Evolutionary conservation across 1,140 invertebrate genomes (phyloP), one percentile per base, ranked within the genome.

Genomic region (Cherax destructor): DNA sequence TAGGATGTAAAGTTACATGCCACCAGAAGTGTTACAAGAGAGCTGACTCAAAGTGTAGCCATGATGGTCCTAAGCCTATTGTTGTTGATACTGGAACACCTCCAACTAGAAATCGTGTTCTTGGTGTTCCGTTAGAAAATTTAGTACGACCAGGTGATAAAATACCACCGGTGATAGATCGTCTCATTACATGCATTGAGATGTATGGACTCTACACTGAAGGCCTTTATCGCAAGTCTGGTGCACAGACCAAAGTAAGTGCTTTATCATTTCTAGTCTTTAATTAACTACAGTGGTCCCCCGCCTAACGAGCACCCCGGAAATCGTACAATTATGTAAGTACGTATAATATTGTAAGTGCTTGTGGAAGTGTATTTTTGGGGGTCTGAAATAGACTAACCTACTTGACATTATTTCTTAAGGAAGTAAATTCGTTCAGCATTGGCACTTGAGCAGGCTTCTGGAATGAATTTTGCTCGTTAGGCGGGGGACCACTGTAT

Each of bases 11-110:
- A 94, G 95, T 99, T 81, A 98, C 98, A 1, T 98, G 98, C 94
- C 98, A 99, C 94, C 98, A 98, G 94, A 99, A 99, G 94, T 99
- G 98, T 95, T 97, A 97, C 93, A 95, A 95, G 83, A 97, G 97
- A 94, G 95, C 96, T 16, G 92, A 92, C 13, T 49, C 41, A 6
- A 80, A 88, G 11, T 92, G 93, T 83, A 89, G 96, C 30, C 83
- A 92, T 78, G 77, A 92, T 85, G 79, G 86, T 30, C 69, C 89
- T n/a, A 93, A 93, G 41, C 86, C 92, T n/a, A 69, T 92, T 47
- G 92, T 93, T 49, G 87, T 93, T 11, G 83, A 52, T 13, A 52
- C 74, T 50, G 79, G 83, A 4, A 52, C 65, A 5, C 30, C 86
- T 3, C 86, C 86, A 9, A 50, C 74, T 11, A 74, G 88, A 13